Percentiles rank a stretch among this genome's conserved stretches.
phyloP scores from a whole-genome alignment of 2,888 invertebrate species.

The Blastobasis lacticolella region DNA sequence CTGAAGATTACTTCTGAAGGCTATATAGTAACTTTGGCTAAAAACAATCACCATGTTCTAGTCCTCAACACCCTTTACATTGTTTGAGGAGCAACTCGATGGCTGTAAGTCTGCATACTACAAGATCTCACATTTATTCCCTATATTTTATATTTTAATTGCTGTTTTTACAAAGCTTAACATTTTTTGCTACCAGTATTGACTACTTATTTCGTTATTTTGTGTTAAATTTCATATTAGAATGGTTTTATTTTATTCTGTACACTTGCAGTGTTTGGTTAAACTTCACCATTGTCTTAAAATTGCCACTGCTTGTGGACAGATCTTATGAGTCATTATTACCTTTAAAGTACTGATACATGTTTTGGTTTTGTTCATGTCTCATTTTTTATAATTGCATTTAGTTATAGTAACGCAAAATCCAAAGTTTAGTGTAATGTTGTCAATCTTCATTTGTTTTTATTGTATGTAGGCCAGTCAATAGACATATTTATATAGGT shows the following conservation, averaged over 20 bases:
- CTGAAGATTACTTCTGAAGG: slow-evolving; percentile 98
- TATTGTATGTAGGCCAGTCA: too few species aligned
- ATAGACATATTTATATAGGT: too few species aligned
- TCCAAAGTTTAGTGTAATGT: slow-evolving; percentile 52
- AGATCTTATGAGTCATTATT: slow-evolving; percentile 51
- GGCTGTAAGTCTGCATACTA: slow-evolving; percentile 74
- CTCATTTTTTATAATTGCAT: slow-evolving; percentile 64
- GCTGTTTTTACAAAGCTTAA: slow-evolving; percentile 73
- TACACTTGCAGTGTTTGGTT: slow-evolving; percentile 54
- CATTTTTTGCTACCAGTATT: slow-evolving; percentile 73
- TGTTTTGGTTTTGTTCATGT: slow-evolving; percentile 54
- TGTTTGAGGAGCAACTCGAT: slow-evolving; percentile 80
- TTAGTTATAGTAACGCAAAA: slow-evolving; percentile 71
- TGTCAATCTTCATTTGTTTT: slow-evolving; percentile 4
- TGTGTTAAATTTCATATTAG: slow-evolving; percentile 67
- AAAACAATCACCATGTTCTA: slow-evolving; percentile 98
- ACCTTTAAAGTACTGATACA: slow-evolving; percentile 67
- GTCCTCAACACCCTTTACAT: slow-evolving; percentile 95
- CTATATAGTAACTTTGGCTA: slow-evolving; percentile 95
- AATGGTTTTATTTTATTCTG: slow-evolving; percentile 45
- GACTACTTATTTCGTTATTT: slow-evolving; percentile 66
- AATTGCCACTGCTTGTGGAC: slow-evolving; percentile 56
- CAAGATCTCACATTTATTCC: slow-evolving; percentile 75
- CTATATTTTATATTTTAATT: slow-evolving; percentile 71
- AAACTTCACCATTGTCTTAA: slow-evolving; percentile 25